Conservation (phyloP, 2,113 vertebrate species). For the Alectura lathami region DNA sequence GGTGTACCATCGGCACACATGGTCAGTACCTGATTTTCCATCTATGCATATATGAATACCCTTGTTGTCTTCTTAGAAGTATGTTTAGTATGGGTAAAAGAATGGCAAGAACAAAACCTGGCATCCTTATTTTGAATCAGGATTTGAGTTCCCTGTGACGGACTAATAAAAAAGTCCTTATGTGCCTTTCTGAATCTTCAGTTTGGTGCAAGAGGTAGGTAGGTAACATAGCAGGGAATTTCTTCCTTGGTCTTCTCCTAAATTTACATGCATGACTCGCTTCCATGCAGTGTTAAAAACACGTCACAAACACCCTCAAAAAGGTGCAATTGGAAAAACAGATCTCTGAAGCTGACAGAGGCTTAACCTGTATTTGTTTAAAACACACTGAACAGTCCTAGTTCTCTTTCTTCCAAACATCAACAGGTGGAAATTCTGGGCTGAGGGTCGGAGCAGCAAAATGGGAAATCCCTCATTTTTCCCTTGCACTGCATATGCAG, state of each 20-base stretch:
- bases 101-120: slow-evolving; percentile 42
- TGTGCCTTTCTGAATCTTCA: not conserved
- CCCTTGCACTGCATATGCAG: not conserved
- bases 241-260: not conserved
- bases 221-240: not conserved
- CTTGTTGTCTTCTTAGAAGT: slow-evolving; percentile 16
- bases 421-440: not conserved
- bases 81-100: slow-evolving; percentile 42
- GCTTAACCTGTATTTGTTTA: not conserved
- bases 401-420: not conserved
- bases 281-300: not conserved
- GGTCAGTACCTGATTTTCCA: not conserved
- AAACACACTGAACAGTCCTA: not conserved
- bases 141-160: not conserved
- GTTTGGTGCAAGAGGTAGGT: not conserved
- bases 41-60: not conserved
- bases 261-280: not conserved
- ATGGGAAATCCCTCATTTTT: not conserved
- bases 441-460: not conserved
- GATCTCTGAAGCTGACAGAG: not conserved
- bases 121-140: not conserved
- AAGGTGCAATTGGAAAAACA: not conserved
- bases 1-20: not conserved
- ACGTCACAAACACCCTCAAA: not conserved
- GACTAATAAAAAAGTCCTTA: not conserved